Percentiles rank a stretch among this genome's conserved stretches.
Evolutionary conservation across 2,113 vertebrate species (phyloP).

Genomic region (Semnornis frantzii): DNA sequence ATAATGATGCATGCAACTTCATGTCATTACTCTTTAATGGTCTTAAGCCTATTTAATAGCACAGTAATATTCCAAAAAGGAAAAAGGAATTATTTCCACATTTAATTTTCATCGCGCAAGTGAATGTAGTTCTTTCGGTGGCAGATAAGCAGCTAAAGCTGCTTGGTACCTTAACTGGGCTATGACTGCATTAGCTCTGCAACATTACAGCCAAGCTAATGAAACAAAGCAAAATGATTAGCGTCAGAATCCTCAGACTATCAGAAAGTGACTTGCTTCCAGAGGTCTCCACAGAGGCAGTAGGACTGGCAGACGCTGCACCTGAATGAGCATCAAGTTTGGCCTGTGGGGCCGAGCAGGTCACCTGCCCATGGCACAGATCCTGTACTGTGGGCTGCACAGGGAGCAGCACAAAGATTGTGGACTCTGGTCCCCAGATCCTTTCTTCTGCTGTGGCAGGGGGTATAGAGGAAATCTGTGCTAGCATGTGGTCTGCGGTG

Average conservation of each 20-base stretch:
- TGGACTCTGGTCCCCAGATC: not conserved
- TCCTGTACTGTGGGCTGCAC: not conserved
- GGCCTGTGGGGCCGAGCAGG: accelerated
- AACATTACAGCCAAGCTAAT: constrained; percentile 76
- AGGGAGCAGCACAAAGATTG: accelerated
- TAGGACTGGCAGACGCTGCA: not conserved
- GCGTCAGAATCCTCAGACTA: constrained; percentile 36
- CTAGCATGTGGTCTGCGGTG: not conserved
- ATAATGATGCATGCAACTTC: constrained; percentile 78
- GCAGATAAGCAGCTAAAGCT: constrained; percentile 66
- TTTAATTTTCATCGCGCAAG: constrained; percentile 77
- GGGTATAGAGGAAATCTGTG: not conserved
- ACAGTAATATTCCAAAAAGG: constrained; percentile 78
- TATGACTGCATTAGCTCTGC: constrained; percentile 73
- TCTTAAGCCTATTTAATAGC: constrained; percentile 79
- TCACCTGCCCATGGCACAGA: not conserved
- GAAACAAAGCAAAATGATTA: constrained; percentile 72
- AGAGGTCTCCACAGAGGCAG: not conserved
- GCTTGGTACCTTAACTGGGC: constrained; percentile 46
- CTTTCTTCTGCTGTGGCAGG: not conserved
- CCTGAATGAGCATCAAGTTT: not conserved
- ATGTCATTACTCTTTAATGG: constrained; percentile 78
- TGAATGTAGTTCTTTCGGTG: constrained; percentile 43
- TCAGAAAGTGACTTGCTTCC: not conserved
- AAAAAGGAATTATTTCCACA: constrained; percentile 76